A percentile compares a stretch with the other conserved stretches of the same genome.
Conservation (phyloP, 2,113 vertebrate genomes). For the Proteles cristata region DNA sequence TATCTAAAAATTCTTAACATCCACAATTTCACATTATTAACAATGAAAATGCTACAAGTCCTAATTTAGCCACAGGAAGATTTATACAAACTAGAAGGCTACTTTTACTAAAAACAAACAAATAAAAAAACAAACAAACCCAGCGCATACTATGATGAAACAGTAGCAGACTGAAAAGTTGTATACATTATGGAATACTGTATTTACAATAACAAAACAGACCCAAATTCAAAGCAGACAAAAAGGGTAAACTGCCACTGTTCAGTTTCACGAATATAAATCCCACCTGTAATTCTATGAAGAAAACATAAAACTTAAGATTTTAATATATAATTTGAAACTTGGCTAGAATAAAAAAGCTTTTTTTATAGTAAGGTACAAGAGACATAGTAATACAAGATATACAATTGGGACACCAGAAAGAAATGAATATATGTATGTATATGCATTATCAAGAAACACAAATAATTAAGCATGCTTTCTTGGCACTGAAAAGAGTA, state of each 20-base stretch:
- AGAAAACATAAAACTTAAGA: neutral
- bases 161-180: neutral
- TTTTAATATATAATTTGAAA: slow-evolving; percentile 11
- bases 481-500: neutral
- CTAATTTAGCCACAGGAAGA: slow-evolving; percentile 11
- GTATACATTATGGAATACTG: neutral
- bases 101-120: neutral
- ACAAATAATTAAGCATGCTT: neutral
- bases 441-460: neutral
- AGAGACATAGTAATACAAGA: neutral
- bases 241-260: neutral
- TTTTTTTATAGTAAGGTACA: neutral
- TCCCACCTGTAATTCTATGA: neutral
- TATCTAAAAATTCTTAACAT: neutral
- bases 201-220: neutral
- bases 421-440: neutral
- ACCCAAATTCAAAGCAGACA: neutral
- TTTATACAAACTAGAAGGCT: neutral
- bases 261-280: neutral
- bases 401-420: neutral
- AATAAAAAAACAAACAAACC: neutral
- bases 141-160: neutral
- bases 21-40: neutral
- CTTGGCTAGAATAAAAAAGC: neutral
- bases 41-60: neutral